These are phyloP conservation scores for Actinernus sp. DNA, from an alignment of 92 coral and sea anemone species.

Conservation along the genomic window DNA sequence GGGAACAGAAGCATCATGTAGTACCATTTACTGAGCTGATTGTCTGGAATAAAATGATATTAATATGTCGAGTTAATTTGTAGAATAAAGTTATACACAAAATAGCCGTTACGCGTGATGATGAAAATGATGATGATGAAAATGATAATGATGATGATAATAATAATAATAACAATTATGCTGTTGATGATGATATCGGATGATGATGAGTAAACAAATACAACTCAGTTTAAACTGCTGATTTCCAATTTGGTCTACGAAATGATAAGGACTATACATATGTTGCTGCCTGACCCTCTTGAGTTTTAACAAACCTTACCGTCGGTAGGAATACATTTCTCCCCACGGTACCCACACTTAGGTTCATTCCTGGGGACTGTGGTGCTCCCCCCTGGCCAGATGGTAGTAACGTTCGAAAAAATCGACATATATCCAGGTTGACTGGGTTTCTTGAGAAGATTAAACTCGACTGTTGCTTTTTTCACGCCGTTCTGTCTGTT, in stretches of 20 bases:
- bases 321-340: conserved; percentile 19
- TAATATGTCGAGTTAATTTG: background rate
- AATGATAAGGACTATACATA: too few species aligned
- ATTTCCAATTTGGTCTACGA: too few species aligned
- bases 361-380: conserved; percentile 67
- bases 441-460: conserved; percentile 32
- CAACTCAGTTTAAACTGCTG: too few species aligned
- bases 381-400: conserved; percentile 84
- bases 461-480: conserved; percentile 45
- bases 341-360: conserved; percentile 76
- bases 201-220: too few species aligned
- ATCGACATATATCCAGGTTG: conserved; percentile 33
- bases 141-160: too few species aligned
- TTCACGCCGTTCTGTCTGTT: conserved; percentile 60
- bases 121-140: too few species aligned
- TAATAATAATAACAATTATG: too few species aligned
- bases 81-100: background rate
- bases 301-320: conserved; percentile 1
- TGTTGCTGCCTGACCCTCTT: too few species aligned
- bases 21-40: conserved; percentile 26
- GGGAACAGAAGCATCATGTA: conserved; percentile 40
- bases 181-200: too few species aligned
- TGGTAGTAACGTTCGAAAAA: conserved; percentile 15
- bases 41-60: conserved; percentile 8
- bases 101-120: too few species aligned